A percentile compares a stretch with the other conserved stretches of the same genome.
Evolutionary conservation across 2,113 vertebrate species (phyloP).

Genomic region (Nothoprocta pentlandii): DNA sequence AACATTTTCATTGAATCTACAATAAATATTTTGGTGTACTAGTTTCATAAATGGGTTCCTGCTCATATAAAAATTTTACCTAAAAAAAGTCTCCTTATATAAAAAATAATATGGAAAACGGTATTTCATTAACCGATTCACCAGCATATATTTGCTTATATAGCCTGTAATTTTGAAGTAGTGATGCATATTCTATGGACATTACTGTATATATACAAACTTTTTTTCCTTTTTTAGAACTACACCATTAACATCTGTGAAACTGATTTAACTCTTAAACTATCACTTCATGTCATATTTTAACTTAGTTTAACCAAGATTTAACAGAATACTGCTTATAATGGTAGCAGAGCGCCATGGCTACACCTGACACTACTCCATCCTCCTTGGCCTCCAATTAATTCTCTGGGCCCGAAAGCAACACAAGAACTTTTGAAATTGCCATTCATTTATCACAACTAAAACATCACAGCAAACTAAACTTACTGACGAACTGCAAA

Average conservation of each 20-base stretch:
- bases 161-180: not conserved
- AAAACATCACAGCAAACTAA: conserved; percentile 77
- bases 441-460: conserved; percentile 40
- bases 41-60: not conserved
- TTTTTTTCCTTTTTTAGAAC: conserved; percentile 31
- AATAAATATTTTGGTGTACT: not conserved
- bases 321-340: not conserved
- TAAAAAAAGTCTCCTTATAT: not conserved
- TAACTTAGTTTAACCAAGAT: not conserved
- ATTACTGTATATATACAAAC: not conserved
- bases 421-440: conserved; percentile 41
- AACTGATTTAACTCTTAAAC: not conserved
- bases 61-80: not conserved
- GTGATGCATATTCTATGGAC: not conserved
- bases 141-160: conserved; percentile 6
- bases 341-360: not conserved
- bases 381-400: not conserved
- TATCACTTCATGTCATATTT: not conserved
- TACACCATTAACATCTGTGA: not conserved
- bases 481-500: conserved; percentile 91
- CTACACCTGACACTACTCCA: not conserved
- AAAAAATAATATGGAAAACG: not conserved
- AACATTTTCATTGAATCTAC: not conserved
- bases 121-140: conserved; percentile 61
- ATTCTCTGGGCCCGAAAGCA: not conserved